These are phyloP conservation scores for Laothoe populi DNA, from an alignment of 2,888 invertebrate genomes.

Conservation along the genomic window DNA sequence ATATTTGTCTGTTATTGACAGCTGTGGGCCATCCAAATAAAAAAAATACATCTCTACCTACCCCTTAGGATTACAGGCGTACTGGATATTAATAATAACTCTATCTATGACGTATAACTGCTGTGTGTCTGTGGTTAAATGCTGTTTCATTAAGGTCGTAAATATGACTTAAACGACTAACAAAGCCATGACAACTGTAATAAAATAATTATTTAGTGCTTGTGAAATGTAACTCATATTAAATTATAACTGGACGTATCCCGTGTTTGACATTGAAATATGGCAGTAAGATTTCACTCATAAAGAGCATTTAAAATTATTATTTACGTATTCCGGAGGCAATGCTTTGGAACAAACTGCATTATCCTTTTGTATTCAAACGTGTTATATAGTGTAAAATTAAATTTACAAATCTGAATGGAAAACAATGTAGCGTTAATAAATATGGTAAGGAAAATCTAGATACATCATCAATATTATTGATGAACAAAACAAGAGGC, in stretches of 20 bases:
- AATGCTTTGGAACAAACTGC: slow-evolving; percentile 48
- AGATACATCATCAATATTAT: too few relatives aligned
- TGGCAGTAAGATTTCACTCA: slow-evolving; percentile 36
- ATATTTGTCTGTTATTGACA: too few relatives aligned
- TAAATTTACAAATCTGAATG: not conserved
- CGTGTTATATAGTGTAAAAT: not conserved
- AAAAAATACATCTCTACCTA: too few relatives aligned
- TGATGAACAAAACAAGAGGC: too few relatives aligned
- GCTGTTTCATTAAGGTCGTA: not conserved
- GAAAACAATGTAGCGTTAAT: too few relatives aligned
- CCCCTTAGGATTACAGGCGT: too few relatives aligned
- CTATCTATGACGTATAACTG: too few relatives aligned
- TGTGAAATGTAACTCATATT: slow-evolving; percentile 39
- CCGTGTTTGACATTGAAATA: slow-evolving; percentile 47
- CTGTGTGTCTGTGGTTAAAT: too few relatives aligned
- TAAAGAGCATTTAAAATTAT: slow-evolving; percentile 40
- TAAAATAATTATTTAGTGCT: slow-evolving; percentile 29
- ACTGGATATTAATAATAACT: too few relatives aligned
- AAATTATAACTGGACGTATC: slow-evolving; percentile 36
- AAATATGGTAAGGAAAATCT: too few relatives aligned
- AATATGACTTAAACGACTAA: slow-evolving; percentile 18
- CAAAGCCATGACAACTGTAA: slow-evolving; percentile 14
- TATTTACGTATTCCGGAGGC: slow-evolving; percentile 41
- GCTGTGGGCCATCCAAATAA: too few relatives aligned
- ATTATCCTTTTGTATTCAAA: not conserved